Conservation (phyloP, 2,888 invertebrate genomes). For the Lepidocyrtinus sp. region DNA sequence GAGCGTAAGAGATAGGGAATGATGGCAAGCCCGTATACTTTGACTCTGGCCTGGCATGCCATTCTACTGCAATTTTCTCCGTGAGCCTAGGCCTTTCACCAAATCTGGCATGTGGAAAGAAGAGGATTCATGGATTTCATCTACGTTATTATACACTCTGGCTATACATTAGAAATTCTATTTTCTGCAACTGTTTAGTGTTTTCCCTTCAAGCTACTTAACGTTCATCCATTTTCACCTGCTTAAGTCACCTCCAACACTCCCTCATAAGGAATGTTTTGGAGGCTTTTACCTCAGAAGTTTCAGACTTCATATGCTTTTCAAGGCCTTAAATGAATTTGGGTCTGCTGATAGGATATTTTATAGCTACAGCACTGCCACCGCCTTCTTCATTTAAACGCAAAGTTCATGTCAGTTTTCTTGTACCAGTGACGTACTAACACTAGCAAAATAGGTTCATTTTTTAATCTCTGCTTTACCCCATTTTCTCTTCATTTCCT, state of each 20-base stretch:
- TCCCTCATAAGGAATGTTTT: too few species aligned
- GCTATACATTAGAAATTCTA: not conserved
- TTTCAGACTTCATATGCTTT: not conserved
- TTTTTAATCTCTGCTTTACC: too few species aligned
- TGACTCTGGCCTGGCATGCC: not conserved
- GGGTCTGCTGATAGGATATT: not conserved
- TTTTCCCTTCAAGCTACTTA: not conserved
- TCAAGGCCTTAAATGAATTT: not conserved
- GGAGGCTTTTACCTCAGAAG: too few species aligned
- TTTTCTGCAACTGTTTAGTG: not conserved
- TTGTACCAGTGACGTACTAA: constrained; percentile 50
- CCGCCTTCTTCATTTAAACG: not conserved
- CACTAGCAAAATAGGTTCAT: constrained; percentile 19
- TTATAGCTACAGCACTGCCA: not conserved
- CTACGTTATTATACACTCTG: not conserved
- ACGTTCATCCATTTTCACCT: constrained; percentile 12
- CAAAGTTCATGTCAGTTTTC: not conserved
- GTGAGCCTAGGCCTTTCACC: not conserved
- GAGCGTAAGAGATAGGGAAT: constrained; percentile 28
- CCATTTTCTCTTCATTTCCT: too few species aligned
- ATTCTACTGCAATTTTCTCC: constrained; percentile 6
- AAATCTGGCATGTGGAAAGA: constrained; percentile 18
- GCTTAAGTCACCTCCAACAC: not conserved
- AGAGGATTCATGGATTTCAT: constrained; percentile 11
- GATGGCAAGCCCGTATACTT: constrained; percentile 23